Conservation (phyloP, 2,797 vertebrate species). For the Numenius phaeopus region DNA sequence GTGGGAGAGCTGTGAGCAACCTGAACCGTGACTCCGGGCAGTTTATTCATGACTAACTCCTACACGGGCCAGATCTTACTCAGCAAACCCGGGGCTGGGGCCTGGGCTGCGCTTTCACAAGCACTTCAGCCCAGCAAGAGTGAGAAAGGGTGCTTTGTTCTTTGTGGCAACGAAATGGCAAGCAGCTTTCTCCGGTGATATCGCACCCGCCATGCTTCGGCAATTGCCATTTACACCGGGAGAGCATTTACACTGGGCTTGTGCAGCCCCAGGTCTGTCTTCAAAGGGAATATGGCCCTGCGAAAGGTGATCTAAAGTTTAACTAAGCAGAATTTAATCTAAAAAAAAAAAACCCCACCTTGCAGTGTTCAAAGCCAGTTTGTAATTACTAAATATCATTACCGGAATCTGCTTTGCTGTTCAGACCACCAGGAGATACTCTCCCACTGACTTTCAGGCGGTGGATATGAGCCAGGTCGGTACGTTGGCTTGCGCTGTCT, state of each 20-base stretch:
- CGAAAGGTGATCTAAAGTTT: neutral
- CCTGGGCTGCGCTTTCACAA: conserved; percentile 73
- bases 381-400: neutral
- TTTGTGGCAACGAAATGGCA: neutral
- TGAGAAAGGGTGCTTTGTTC: conserved; percentile 30
- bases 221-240: neutral
- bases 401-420: neutral
- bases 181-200: conserved; percentile 27
- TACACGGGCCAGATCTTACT: conserved; percentile 83
- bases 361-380: neutral
- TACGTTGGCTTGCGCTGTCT: neutral
- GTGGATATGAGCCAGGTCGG: fast-evolving
- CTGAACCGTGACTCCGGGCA: conserved; percentile 47
- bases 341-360: neutral
- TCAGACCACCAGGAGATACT: neutral
- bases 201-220: fast-evolving
- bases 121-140: conserved; percentile 40
- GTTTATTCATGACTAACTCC: conserved; percentile 83
- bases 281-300: neutral
- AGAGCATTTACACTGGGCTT: neutral
- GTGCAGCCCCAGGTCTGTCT: neutral
- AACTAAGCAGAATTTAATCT: neutral
- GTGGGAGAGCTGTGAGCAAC: conserved; percentile 27
- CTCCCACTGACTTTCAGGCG: neutral
- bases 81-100: conserved; percentile 75